Percentiles rank a stretch among this genome's conserved stretches.
These are phyloP conservation scores for Philopotamus ludificatus DNA, from an alignment of 1,140 invertebrate genomes.

Conservation along the genomic window DNA sequence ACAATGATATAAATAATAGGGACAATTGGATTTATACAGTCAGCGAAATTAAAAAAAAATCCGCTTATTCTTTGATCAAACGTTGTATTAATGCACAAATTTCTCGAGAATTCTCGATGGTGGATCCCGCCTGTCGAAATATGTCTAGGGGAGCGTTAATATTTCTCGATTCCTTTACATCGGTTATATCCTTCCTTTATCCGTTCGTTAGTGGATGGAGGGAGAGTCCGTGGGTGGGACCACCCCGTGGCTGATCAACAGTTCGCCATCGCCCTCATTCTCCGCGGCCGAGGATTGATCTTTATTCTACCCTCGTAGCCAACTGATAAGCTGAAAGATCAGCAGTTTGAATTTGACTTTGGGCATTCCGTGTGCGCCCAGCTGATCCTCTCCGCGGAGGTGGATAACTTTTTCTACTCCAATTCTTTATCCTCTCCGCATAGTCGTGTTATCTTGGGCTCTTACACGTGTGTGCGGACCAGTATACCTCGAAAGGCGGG, in stretches of 20 bases:
- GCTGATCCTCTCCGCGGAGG: background rate
- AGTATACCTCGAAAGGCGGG: too few species aligned
- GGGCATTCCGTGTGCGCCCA: constrained; percentile 25
- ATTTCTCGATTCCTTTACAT: background rate
- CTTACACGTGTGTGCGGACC: background rate
- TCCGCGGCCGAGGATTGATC: constrained; percentile 24
- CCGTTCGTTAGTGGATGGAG: constrained; percentile 19
- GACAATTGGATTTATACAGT: too few species aligned
- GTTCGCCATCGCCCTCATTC: constrained; percentile 1
- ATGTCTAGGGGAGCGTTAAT: background rate
- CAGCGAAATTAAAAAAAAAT: too few species aligned
- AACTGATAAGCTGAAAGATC: constrained; percentile 39
- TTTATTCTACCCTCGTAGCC: constrained; percentile 33
- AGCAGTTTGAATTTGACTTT: constrained; percentile 40
- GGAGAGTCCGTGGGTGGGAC: background rate
- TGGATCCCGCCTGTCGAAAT: background rate
- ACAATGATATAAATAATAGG: too few species aligned
- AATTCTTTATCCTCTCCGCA: constrained; percentile 5
- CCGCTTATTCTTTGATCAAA: too few species aligned
- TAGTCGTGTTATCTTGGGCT: background rate
- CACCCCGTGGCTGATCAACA: constrained; percentile 7
- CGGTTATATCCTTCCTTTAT: background rate
- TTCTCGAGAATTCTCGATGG: too few species aligned
- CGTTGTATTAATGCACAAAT: too few species aligned
- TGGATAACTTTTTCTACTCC: constrained; percentile 14